Conservation (phyloP, 1,140 invertebrate genomes). For the Drosophila ananassae region DNA sequence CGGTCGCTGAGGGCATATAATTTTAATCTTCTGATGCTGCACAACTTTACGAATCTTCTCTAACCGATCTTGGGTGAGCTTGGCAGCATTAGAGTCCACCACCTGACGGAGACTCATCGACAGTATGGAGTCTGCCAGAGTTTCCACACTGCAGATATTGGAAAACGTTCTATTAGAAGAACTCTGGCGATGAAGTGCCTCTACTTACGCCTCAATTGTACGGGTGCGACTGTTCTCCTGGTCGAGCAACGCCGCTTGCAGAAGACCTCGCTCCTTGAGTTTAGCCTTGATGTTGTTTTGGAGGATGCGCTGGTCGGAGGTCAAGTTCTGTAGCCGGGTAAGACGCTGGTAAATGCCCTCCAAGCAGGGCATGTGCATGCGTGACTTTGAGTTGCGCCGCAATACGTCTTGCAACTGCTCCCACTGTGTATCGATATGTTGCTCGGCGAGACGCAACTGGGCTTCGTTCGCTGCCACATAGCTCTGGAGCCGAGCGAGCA, state of each 20-base stretch:
- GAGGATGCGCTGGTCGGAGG: conserved; percentile 85
- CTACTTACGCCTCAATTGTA: conserved; percentile 58
- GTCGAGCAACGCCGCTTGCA: conserved; percentile 45
- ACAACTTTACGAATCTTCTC: conserved; percentile 53
- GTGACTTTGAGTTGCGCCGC: conserved; percentile 83
- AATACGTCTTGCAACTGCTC: conserved; percentile 85
- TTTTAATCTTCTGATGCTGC: conserved; percentile 58
- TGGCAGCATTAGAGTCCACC: conserved; percentile 57
- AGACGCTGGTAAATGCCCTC: conserved; percentile 89
- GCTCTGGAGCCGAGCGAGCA: conserved; percentile 86
- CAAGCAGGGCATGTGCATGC: conserved; percentile 86
- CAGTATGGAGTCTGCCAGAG: conserved; percentile 76
- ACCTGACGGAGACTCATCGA: conserved; percentile 65
- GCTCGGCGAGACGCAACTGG: conserved; percentile 86
- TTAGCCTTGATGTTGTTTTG: conserved; percentile 84
- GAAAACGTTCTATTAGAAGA: accelerated
- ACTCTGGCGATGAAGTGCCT: too few species aligned
- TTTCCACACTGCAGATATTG: conserved; percentile 54
- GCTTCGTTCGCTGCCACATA: conserved; percentile 87
- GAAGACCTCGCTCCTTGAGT: conserved; percentile 65
- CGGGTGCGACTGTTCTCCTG: conserved; percentile 58
- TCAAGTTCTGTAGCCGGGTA: conserved; percentile 87
- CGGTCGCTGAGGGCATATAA: conserved; percentile 77
- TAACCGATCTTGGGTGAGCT: conserved; percentile 61
- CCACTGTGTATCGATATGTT: conserved; percentile 87